Evolutionary conservation across 1,140 invertebrate genomes (phyloP).

Genomic region (Ridgeia piscesae): DNA sequence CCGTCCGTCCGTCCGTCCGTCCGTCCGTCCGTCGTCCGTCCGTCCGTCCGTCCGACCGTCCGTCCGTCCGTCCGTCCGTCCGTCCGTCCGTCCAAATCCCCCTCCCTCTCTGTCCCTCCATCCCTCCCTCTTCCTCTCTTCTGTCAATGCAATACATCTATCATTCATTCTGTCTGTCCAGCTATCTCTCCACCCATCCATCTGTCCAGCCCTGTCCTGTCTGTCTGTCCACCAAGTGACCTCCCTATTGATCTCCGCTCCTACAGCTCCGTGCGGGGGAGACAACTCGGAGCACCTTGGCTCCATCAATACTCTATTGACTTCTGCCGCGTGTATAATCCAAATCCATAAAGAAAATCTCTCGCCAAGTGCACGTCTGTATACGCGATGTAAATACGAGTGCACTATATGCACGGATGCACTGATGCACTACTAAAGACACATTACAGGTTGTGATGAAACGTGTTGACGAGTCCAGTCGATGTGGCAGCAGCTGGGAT

Average conservation of each 20-base stretch:
- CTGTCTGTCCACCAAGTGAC: neutral
- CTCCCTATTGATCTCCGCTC: neutral
- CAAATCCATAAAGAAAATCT: slow-evolving; percentile 6
- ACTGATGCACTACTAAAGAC: too few relatives aligned
- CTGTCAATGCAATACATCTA: too few relatives aligned
- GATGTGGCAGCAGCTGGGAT: neutral
- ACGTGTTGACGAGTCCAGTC: neutral
- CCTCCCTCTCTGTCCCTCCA: too few relatives aligned
- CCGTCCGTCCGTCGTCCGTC: too few relatives aligned
- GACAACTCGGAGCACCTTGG: neutral
- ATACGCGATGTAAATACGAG: neutral
- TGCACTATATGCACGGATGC: neutral
- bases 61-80: too few relatives aligned
- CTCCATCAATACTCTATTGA: neutral
- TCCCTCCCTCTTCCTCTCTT: too few relatives aligned
- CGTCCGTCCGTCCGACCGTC: too few relatives aligned
- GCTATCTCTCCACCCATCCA: too few relatives aligned
- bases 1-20: too few relatives aligned
- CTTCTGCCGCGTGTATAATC: neutral
- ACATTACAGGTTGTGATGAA: neutral
- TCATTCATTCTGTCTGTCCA: too few relatives aligned
- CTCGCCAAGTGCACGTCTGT: neutral
- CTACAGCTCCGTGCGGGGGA: neutral
- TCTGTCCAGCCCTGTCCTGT: neutral
- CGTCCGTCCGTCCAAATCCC: too few relatives aligned